Base-by-base conservation (phyloP, 2,113 vertebrate species). In the Boleophthalmus pectinirostris region DNA sequence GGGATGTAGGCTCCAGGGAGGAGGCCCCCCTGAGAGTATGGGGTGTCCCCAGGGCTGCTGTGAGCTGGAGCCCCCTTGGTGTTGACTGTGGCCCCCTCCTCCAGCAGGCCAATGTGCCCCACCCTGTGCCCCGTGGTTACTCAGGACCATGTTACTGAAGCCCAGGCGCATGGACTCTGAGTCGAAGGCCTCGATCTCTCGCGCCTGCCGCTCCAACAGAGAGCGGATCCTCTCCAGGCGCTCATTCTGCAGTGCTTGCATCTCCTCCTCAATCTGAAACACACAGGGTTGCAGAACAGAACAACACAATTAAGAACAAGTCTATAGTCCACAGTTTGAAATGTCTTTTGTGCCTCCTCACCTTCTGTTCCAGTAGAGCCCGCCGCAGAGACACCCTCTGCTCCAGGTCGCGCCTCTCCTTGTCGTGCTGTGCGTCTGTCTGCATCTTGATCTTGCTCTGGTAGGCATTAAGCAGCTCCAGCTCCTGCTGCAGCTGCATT, bases 101-200 rank as follows among this genome's bases (percentile, higher is more conserved):
- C 89, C 83, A 56, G 82, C 83, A 0, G 84, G 82, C 97, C 97
- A 98, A 83, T 97, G 91, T 93, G 93, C 92, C 92, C 95, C 89
- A 92, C 92, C 89, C 64, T 94, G 94, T 87, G 94, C 95, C 70
- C 95, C 91, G 82, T 95, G 95, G 88, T 90, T 91, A 25, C 91
- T 90, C 63, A 94, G 91, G 68, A 93, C 95, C 97, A 98, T 98
- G 87, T 98, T 99, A 94, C 95, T 98, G 92, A 99, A 99, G 86
- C 97, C 97, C 88, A 98, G 94, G 77, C 97, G 94, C 96, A 98
- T 97, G 92, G 96, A 97, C 90, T 99, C 97, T 0, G 97, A 99
- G 94, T 99, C 97, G 81, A 99, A 99, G 68, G 97, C 96, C 93
- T 99, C 97, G 1, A 96, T 92, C 84, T 94, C 93, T 21, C 91